phyloP scores from a whole-genome alignment of 2,888 invertebrate species.

The Drosophila suboccidentalis region DNA sequence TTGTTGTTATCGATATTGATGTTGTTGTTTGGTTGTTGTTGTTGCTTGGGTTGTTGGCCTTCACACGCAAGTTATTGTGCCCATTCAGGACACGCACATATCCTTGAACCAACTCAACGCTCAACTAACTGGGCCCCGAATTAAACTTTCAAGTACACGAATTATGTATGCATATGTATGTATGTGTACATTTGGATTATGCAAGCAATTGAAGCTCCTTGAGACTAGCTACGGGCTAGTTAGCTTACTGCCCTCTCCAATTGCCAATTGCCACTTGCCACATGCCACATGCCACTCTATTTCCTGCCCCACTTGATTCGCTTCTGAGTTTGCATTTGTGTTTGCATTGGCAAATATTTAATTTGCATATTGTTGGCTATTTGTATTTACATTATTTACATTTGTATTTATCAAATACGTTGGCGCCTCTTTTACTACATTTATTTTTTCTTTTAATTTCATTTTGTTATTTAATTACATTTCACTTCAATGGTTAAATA shows the following conservation, averaged over 20 bases:
- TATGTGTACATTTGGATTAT: constrained; percentile 63
- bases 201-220: constrained; percentile 62
- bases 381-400: constrained; percentile 62
- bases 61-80: constrained; percentile 68
- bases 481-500: constrained; percentile 22
- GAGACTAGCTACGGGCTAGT: constrained; percentile 21
- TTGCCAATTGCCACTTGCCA: constrained; percentile 4
- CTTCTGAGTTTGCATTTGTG: constrained; percentile 40
- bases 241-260: constrained; percentile 6
- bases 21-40: constrained; percentile 5
- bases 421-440: constrained; percentile 1
- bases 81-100: constrained; percentile 70
- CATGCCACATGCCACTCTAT: constrained; percentile 12
- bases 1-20: constrained; percentile 10
- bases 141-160: constrained; percentile 29
- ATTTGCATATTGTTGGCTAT: constrained; percentile 78
- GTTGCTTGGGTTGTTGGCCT: constrained; percentile 59
- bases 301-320: constrained; percentile 40
- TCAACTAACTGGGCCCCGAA: constrained; percentile 19
- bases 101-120: constrained; percentile 58
- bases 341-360: constrained; percentile 69
- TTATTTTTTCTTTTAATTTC: constrained; percentile 6
- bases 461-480: constrained; percentile 27
- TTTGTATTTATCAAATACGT: constrained; percentile 58
- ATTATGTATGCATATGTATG: constrained; percentile 9